These are phyloP conservation scores for Agrilus planipennis DNA, from an alignment of 1,140 invertebrate species.

Conservation along the genomic window DNA sequence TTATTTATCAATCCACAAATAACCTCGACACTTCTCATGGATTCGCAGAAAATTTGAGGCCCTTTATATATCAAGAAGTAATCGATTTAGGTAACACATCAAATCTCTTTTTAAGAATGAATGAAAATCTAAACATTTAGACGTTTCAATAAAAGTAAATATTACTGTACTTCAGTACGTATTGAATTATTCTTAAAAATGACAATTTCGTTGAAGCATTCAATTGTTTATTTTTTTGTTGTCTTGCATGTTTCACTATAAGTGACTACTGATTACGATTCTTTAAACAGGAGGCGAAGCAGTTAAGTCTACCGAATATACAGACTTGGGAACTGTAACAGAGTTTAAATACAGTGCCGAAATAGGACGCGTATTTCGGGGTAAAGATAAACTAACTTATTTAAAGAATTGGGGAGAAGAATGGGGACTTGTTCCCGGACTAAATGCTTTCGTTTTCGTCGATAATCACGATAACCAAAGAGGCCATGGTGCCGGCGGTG, in stretches of 20 bases:
- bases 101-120: no score
- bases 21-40: conserved; percentile 47
- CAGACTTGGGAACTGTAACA: conserved; percentile 51
- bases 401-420: conserved; percentile 30
- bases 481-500: conserved; percentile 33
- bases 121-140: no score
- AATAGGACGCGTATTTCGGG: conserved; percentile 43
- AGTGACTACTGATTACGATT: background rate
- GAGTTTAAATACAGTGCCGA: conserved; percentile 58
- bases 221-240: background rate
- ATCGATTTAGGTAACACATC: conserved; percentile 67
- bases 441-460: conserved; percentile 45
- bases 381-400: conserved; percentile 31
- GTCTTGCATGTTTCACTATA: background rate
- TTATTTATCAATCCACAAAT: conserved; percentile 46
- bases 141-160: no score
- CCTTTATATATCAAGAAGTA: conserved; percentile 71
- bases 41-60: conserved; percentile 43
- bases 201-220: background rate
- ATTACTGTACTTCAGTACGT: no score
- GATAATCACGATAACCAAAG: conserved; percentile 46
- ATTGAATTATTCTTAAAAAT: background rate
- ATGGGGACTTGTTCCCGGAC: conserved; percentile 41
- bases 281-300: conserved; percentile 51
- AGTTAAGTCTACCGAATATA: conserved; percentile 50